Evolutionary conservation across 2,888 invertebrate species (phyloP).

Genomic region (Aphodius granarius): DNA sequence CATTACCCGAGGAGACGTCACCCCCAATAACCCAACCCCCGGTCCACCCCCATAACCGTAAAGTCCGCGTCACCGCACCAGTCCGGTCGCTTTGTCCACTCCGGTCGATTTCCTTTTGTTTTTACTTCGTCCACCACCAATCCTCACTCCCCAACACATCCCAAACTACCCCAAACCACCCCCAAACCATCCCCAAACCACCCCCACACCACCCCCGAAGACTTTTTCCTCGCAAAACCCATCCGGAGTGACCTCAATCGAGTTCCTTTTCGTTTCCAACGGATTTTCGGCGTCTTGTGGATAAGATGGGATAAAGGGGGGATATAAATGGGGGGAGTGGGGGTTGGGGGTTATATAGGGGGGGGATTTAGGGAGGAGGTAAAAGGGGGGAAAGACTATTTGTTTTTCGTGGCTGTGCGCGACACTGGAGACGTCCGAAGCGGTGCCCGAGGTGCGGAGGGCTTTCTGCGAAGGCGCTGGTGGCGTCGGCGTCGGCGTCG

Average conservation of each 20-base stretch:
- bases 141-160: not conserved
- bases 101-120: not conserved
- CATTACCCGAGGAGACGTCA: not conserved
- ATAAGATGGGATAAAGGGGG: not conserved
- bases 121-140: not conserved
- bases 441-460: conserved; percentile 43
- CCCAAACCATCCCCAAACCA: not conserved
- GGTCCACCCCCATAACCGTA: not conserved
- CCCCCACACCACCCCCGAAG: not conserved
- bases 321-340: not conserved
- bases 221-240: not conserved
- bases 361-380: not conserved
- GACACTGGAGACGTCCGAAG: conserved; percentile 29
- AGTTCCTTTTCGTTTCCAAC: not conserved
- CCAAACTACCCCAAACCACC: no score
- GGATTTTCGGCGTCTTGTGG: conserved; percentile 15
- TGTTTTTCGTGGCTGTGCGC: not conserved
- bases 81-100: not conserved
- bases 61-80: not conserved
- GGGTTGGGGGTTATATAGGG: not conserved
- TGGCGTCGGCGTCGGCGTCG: conserved; percentile 48
- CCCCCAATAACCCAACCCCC: not conserved
- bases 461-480: conserved; percentile 55
- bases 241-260: not conserved
- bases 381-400: conserved; percentile 20